A percentile compares a stretch with the other conserved stretches of the same genome.
Conservation (phyloP, 2,113 vertebrate species). For the Chiloscyllium plagiosum region DNA sequence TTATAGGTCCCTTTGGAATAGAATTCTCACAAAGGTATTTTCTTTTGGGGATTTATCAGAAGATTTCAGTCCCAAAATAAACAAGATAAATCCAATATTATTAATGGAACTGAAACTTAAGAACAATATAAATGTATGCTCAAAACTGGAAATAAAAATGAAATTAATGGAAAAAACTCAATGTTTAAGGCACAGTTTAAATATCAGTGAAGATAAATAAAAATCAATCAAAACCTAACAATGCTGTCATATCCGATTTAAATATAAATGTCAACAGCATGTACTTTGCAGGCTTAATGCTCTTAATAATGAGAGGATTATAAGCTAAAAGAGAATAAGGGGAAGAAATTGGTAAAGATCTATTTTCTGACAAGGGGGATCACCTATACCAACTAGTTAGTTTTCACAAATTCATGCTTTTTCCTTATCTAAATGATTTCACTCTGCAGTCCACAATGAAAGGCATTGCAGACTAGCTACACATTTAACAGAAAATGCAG, state of each 20-base stretch:
- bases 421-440: no score
- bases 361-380: background rate
- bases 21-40: background rate
- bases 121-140: background rate
- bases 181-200: background rate
- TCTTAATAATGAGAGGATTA: background rate
- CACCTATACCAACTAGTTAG: background rate
- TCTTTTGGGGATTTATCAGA: background rate
- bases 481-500: no score
- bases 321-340: background rate
- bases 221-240: background rate
- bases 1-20: background rate
- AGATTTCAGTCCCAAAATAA: background rate
- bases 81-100: background rate
- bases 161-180: background rate
- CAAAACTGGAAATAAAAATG: background rate
- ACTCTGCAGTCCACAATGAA: no score
- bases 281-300: background rate
- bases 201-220: background rate
- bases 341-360: background rate
- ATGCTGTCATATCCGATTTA: background rate
- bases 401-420: background rate
- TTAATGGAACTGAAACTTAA: background rate
- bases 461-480: no score
- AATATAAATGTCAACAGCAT: background rate